A percentile compares a stretch with the other conserved stretches of the same genome.
Evolutionary conservation across 2,797 vertebrate genomes (phyloP).

Genomic region (Hypotaenidia okinawae): DNA sequence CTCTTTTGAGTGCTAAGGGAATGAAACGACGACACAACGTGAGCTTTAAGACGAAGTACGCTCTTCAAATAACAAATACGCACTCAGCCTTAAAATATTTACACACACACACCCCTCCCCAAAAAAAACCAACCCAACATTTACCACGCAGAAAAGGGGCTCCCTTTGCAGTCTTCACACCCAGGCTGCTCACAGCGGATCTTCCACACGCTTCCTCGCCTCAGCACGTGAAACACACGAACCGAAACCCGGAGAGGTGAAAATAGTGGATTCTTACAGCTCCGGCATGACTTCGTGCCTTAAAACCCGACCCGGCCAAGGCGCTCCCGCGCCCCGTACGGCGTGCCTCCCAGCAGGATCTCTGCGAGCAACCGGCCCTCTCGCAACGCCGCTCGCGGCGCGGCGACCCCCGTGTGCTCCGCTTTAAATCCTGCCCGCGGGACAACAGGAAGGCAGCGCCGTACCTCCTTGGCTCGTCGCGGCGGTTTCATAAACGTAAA

Average conservation of each 20-base stretch:
- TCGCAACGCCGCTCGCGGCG: neutral
- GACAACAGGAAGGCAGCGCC: neutral
- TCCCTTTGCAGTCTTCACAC: neutral
- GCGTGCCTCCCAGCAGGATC: neutral
- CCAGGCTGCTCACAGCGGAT: neutral
- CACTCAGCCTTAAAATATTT: neutral
- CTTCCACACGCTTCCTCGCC: neutral
- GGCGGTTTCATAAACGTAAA: slow-evolving; percentile 32
- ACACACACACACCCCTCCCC: too few relatives aligned
- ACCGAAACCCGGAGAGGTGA: neutral
- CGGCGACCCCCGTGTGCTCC: neutral
- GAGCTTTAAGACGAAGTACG: neutral
- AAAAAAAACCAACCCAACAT: neutral
- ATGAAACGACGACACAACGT: neutral
- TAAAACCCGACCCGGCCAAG: neutral
- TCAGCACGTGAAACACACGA: neutral
- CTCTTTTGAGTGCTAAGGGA: neutral
- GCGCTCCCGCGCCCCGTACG: neutral
- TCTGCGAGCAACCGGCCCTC: neutral
- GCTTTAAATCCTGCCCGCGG: neutral
- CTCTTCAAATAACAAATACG: neutral
- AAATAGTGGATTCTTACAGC: slow-evolving; percentile 27
- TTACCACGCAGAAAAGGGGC: neutral
- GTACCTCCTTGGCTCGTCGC: neutral
- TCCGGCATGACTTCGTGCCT: slow-evolving; percentile 20